Conservation (phyloP, 2,888 invertebrate species). For the Temnothorax ravouxi region DNA sequence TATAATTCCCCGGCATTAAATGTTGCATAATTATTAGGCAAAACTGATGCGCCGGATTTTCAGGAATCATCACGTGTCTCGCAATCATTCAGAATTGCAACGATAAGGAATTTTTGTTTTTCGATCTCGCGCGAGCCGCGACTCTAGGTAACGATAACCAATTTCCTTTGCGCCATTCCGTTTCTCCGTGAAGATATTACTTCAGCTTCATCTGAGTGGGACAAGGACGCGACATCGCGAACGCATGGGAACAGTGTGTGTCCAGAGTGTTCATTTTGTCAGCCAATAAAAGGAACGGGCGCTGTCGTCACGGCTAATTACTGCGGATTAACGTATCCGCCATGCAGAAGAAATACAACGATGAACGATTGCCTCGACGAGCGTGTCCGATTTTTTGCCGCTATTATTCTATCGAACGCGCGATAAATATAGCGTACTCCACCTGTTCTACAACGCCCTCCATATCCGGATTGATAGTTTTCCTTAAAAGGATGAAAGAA, state of each 20-base stretch:
- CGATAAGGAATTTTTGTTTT: background rate
- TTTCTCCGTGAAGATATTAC: background rate
- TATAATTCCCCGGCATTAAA: conserved; percentile 23
- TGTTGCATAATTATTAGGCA: conserved; percentile 25
- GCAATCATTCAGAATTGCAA: background rate
- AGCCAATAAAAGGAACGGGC: conserved; percentile 53
- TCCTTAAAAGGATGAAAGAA: background rate
- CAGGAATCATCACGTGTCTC: background rate
- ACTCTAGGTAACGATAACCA: conserved; percentile 1
- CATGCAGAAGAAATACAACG: conserved; percentile 41
- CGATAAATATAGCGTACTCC: background rate
- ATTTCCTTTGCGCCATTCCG: conserved; percentile 3
- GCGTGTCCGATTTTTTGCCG: too few species aligned
- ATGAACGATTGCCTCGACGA: conserved; percentile 1
- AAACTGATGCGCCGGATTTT: background rate
- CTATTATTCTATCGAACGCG: background rate
- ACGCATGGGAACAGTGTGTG: conserved; percentile 38
- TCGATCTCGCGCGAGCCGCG: background rate
- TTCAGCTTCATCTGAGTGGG: conserved; percentile 35
- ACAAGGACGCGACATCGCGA: conserved; percentile 60
- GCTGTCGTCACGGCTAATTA: conserved; percentile 57
- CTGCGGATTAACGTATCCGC: conserved; percentile 59
- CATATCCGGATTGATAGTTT: background rate
- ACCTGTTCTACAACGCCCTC: background rate
- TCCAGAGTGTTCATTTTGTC: conserved; percentile 57